A percentile compares a stretch with the other conserved stretches of the same genome.
Conservation (phyloP, 2,888 invertebrate genomes). For the Didymodactylos carnosus region DNA sequence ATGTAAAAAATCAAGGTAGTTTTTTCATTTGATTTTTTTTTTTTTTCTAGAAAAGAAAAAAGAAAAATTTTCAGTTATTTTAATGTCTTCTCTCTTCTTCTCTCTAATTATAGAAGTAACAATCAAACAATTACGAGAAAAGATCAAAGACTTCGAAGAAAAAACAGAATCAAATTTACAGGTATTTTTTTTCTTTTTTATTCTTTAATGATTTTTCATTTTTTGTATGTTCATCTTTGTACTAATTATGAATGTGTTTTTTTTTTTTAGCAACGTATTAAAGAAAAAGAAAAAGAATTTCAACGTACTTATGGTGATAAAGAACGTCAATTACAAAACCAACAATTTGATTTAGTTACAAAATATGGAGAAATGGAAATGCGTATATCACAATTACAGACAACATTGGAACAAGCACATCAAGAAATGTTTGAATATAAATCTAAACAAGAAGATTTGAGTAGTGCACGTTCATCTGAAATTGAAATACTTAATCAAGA, state of each 20-base stretch:
- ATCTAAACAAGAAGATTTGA: conserved; percentile 35
- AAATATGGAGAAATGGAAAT: conserved; percentile 9
- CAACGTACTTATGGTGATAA: not conserved
- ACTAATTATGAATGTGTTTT: too few species aligned
- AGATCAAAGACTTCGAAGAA: conserved; percentile 36
- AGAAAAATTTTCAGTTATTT: too few species aligned
- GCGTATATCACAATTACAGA: not conserved
- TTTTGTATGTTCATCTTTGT: too few species aligned
- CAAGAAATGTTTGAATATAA: conserved; percentile 37
- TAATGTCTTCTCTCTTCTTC: too few species aligned
- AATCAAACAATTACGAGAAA: conserved; percentile 38
- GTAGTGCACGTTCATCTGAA: conserved; percentile 36
- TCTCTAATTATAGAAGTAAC: conserved; percentile 35
- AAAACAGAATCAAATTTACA: conserved; percentile 32
- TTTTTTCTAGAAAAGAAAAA: too few species aligned
- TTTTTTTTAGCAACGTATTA: not conserved
- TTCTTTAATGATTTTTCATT: too few species aligned
- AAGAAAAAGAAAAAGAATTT: conserved; percentile 4
- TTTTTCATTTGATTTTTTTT: too few species aligned
- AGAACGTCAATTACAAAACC: not conserved
- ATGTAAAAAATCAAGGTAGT: conserved; percentile 36
- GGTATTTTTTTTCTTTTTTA: too few species aligned
- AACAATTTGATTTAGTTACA: conserved; percentile 3
- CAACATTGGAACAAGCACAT: conserved; percentile 34
- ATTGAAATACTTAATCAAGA: conserved; percentile 39